Evolutionary conservation across 2,888 invertebrate species (phyloP), one percentile per base, ranked within the genome.

Genomic region (Nomada fabriciana): DNA sequence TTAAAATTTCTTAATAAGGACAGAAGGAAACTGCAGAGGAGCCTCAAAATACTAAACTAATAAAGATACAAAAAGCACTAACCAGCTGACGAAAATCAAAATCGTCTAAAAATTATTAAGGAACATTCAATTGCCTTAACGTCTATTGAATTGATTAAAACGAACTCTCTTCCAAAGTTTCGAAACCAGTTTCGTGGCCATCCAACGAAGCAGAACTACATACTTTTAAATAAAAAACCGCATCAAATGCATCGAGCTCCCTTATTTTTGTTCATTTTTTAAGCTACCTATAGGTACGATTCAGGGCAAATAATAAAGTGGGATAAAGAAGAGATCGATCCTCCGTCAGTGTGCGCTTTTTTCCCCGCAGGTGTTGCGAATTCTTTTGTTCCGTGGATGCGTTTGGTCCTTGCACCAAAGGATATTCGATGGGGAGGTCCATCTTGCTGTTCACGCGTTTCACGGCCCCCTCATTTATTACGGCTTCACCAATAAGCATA

Each of bases 401-500:
- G 68, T 60, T 65, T 36, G 50, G 55, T 42, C 20, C 53, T 18
- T 18, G 20, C 20, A 29, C n/a, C 74, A 53, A 65, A 60, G 72
- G 72, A 63, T 76, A 76, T 81, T 73, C 73, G 76, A 60, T 76
- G 70, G 80, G 47, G 83, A 74, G 72, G 76, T 69, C 77, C 70
- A 67, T 80, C 73, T 68, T 55, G 69, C 71, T 76, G 64, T 71
- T 82, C 84, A 59, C 74, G 78, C 84, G 64, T 79, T 82, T 84
- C 78, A 82, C 76, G 77, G 73, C 47, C 65, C 60, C 57, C 82
- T 82, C 84, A 68, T 82, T 86, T 84, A 86, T 82, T 82, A 82
- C 84, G 59, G 67, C 47, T 71, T 76, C 75, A 67, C 80, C 85
- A 86, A 88, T 85, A 84, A 87, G 88, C 89, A 83, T 86, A 89